A percentile compares a stretch with the other conserved stretches of the same genome.
Conservation (phyloP, 1,140 invertebrate species). For the Laupala kohalensis region DNA sequence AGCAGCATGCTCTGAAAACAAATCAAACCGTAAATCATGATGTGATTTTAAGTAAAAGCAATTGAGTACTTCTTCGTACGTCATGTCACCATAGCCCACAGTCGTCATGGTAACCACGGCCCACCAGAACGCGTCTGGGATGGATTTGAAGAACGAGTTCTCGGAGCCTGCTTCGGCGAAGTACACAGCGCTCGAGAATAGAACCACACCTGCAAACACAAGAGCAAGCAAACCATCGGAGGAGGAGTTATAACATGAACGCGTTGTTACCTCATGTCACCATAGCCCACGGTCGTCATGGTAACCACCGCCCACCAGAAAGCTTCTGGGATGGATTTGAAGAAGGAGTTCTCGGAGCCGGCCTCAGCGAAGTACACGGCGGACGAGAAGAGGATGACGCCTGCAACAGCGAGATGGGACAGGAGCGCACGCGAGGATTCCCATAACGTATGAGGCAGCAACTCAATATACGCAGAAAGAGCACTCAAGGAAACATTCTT, state of each 20-base stretch:
- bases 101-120: conserved; percentile 83
- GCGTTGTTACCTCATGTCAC: conserved; percentile 80
- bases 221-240: conserved; percentile 14
- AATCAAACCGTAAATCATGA: conserved; percentile 49
- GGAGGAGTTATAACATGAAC: background rate
- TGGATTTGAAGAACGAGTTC: conserved; percentile 93
- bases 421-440: background rate
- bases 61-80: conserved; percentile 59
- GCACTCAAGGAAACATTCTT: too few relatives aligned
- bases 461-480: too few relatives aligned
- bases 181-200: conserved; percentile 96
- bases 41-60: conserved; percentile 20
- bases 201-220: conserved; percentile 72
- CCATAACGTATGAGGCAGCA: background rate
- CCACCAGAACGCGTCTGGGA: conserved; percentile 96
- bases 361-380: conserved; percentile 98
- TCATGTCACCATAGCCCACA: conserved; percentile 99
- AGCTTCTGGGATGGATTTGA: conserved; percentile 95
- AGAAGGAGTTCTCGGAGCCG: conserved; percentile 93
- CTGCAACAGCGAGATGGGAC: conserved; percentile 45
- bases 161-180: conserved; percentile 95
- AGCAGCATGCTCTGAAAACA: background rate
- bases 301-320: conserved; percentile 99
- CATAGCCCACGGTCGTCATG: conserved; percentile 96
- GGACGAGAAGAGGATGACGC: conserved; percentile 98